These are phyloP conservation scores for Calliopsis andreniformis DNA, from an alignment of 1,140 invertebrate species.

Conservation along the genomic window DNA sequence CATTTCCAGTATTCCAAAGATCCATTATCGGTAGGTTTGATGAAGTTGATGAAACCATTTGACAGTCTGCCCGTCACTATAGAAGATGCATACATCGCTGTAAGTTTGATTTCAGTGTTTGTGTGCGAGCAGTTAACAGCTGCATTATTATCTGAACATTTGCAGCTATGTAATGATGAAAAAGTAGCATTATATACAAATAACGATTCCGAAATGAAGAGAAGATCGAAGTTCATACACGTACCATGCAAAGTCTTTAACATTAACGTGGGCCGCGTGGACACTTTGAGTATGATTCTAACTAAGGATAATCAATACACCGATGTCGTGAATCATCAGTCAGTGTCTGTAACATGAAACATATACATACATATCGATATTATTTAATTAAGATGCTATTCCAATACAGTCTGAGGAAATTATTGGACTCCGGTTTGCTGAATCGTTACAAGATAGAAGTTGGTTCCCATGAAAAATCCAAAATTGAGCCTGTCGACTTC, in stretches of 20 bases:
- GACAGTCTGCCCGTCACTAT: constrained; percentile 7
- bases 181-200: neutral
- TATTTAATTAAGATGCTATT: neutral
- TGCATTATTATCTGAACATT: neutral
- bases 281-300: constrained; percentile 29
- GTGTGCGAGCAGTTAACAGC: too few relatives aligned
- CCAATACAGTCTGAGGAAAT: constrained; percentile 56
- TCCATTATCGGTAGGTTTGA: constrained; percentile 1
- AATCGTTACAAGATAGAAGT: neutral
- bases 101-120: constrained; percentile 7
- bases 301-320: constrained; percentile 42
- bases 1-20: constrained; percentile 42
- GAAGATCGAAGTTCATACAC: rapidly evolving
- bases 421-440: constrained; percentile 43
- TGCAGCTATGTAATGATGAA: neutral
- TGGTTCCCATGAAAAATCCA: neutral
- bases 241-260: constrained; percentile 37
- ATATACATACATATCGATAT: neutral
- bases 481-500: constrained; percentile 24
- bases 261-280: constrained; percentile 5
- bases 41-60: constrained; percentile 37
- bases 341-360: constrained; percentile 9
- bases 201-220: neutral
- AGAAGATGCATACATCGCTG: constrained; percentile 27
- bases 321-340: constrained; percentile 44